Conservation (phyloP, 2,888 invertebrate genomes). For the Dicycla oo region DNA sequence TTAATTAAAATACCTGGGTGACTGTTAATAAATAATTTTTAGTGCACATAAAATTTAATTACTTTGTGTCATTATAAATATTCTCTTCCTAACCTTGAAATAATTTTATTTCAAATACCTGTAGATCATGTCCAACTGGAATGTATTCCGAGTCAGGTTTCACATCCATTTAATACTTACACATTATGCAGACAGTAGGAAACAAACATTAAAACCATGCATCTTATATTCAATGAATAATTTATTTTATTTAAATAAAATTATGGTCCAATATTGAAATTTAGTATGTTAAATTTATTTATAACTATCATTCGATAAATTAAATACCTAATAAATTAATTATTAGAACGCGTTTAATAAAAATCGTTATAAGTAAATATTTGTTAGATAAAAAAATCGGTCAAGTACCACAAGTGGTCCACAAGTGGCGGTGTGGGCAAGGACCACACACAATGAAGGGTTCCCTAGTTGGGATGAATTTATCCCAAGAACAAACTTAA, state of each 20-base stretch:
- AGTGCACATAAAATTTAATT: conserved; percentile 7
- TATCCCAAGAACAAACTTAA: too few species aligned
- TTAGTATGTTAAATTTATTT: conserved; percentile 10
- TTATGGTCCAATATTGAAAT: neutral
- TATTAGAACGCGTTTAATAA: conserved; percentile 1
- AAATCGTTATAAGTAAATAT: neutral
- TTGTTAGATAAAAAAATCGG: too few species aligned
- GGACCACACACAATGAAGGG: too few species aligned
- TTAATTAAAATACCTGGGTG: conserved; percentile 34
- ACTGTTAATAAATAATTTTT: conserved; percentile 11
- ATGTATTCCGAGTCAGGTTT: conserved; percentile 7
- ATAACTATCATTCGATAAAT: conserved; percentile 15
- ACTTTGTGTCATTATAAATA: conserved; percentile 24
- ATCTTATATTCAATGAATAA: conserved; percentile 28
- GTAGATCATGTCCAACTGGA: neutral
- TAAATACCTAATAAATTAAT: conserved; percentile 10
- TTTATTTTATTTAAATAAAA: conserved; percentile 25
- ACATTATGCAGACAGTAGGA: neutral
- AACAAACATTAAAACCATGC: neutral
- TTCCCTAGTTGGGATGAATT: too few species aligned
- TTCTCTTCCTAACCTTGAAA: conserved; percentile 11
- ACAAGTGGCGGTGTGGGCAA: too few species aligned
- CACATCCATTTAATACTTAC: conserved; percentile 1
- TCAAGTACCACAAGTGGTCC: too few species aligned
- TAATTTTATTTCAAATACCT: neutral